Evolutionary conservation across 2,888 invertebrate species (phyloP).

Genomic region (Cheilosia impressa): DNA sequence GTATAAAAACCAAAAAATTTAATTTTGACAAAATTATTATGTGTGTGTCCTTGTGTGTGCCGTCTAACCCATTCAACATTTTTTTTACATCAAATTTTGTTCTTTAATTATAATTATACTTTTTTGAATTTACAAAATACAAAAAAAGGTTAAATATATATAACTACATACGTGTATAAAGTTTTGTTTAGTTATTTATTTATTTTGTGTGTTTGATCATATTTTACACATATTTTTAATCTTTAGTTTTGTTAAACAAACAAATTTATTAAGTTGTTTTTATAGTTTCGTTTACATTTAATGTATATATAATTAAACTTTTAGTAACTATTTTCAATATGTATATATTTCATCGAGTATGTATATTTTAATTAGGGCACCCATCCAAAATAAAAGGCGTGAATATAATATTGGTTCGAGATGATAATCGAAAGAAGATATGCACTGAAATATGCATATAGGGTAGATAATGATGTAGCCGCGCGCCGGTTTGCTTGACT

Average conservation of each 20-base stretch:
- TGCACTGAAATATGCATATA: conserved; percentile 39
- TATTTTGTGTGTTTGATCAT: conserved; percentile 54
- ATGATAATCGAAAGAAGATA: conserved; percentile 8
- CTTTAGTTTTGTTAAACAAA: conserved; percentile 14
- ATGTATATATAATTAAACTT: conserved; percentile 53
- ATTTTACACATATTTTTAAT: conserved; percentile 3
- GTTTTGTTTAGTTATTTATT: conserved; percentile 54
- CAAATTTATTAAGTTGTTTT: conserved; percentile 17
- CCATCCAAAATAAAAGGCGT: conserved; percentile 54
- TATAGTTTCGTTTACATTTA: conserved; percentile 17
- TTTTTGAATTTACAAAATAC: conserved; percentile 42
- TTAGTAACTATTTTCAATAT: conserved; percentile 28
- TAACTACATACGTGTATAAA: conserved; percentile 71
- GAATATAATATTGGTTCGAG: conserved; percentile 2
- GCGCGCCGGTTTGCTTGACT: conserved; percentile 18
- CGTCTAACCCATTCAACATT: conserved; percentile 80
- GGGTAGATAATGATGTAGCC: conserved; percentile 14
- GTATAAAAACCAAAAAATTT: conserved; percentile 54
- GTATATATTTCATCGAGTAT: conserved; percentile 36
- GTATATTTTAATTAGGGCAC: conserved; percentile 57
- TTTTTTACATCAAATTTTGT: conserved; percentile 76
- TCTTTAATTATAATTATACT: conserved; percentile 64
- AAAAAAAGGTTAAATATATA: conserved; percentile 43
- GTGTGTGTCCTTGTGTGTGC: conserved; percentile 82
- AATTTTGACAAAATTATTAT: conserved; percentile 75